Evolutionary conservation across 1,140 invertebrate species (phyloP).

Genomic region (Ladona fulva): DNA sequence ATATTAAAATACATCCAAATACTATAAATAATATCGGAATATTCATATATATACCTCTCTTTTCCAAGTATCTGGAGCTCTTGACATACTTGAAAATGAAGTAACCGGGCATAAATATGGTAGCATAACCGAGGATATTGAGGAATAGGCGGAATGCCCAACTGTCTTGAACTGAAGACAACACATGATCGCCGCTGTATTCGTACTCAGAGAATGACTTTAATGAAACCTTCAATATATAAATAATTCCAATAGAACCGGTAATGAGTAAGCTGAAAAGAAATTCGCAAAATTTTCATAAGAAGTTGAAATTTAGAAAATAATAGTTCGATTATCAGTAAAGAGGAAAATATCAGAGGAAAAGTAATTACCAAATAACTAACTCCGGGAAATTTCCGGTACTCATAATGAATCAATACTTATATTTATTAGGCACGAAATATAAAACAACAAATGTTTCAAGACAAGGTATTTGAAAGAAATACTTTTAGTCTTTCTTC

Average conservation of each 20-base stretch:
- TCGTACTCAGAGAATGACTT: not conserved
- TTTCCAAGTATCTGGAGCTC: conserved; percentile 71
- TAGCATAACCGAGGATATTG: conserved; percentile 83
- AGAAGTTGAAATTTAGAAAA: not conserved
- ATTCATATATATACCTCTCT: conserved; percentile 49
- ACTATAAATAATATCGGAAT: conserved; percentile 19
- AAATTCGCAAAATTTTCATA: not conserved
- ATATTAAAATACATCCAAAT: too few relatives aligned
- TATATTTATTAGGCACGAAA: too few relatives aligned
- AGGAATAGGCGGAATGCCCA: conserved; percentile 69
- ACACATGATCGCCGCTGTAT: not conserved
- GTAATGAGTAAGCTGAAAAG: conserved; percentile 39
- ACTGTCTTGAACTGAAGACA: conserved; percentile 36
- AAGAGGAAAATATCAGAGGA: too few relatives aligned
- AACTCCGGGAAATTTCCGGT: not conserved
- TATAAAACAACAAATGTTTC: too few relatives aligned
- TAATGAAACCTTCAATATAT: conserved; percentile 20
- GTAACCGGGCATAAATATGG: conserved; percentile 76
- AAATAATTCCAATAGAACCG: conserved; percentile 41
- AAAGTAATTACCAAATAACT: not conserved
- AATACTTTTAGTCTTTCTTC: too few relatives aligned
- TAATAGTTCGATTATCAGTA: not conserved
- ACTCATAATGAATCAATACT: not conserved
- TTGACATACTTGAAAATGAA: conserved; percentile 76
- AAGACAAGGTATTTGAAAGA: too few relatives aligned